These are phyloP conservation scores for Tiliqua scincoides DNA, from an alignment of 2,113 vertebrate species.

Conservation along the genomic window DNA sequence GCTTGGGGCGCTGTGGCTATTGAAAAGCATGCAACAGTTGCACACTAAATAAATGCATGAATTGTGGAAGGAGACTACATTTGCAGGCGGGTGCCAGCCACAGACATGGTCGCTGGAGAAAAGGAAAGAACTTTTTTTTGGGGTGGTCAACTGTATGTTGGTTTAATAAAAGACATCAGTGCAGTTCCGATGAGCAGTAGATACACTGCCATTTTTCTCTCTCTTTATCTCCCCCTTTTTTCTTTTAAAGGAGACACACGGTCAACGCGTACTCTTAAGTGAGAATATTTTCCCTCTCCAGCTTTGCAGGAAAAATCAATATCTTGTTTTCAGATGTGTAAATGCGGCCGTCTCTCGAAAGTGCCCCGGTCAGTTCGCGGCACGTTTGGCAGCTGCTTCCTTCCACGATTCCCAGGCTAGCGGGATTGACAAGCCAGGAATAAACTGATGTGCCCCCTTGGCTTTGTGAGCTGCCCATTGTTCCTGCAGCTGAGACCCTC, in stretches of 20 bases:
- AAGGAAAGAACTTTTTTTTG: background rate
- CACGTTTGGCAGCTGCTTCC: conserved; percentile 97
- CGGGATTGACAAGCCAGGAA: conserved; percentile 99
- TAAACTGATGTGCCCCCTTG: conserved; percentile 98
- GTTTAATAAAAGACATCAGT: background rate
- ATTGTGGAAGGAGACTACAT: background rate
- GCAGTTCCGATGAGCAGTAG: background rate
- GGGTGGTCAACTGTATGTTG: background rate
- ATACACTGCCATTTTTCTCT: background rate
- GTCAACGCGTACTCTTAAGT: background rate
- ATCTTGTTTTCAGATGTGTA: conserved; percentile 84
- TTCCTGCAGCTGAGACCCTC: conserved; percentile 93
- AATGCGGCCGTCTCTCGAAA: conserved; percentile 80
- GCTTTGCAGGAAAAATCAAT: conserved; percentile 79
- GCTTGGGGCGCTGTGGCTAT: no score
- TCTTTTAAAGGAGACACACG: background rate
- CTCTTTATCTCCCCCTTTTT: background rate
- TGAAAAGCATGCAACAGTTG: background rate
- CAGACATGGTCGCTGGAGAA: background rate
- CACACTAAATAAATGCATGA: background rate
- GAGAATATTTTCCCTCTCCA: conserved; percentile 52
- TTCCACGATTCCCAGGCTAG: conserved; percentile 96
- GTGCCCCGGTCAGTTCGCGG: conserved; percentile 83
- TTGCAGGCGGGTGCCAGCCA: background rate
- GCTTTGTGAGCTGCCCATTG: conserved; percentile 95